These are phyloP conservation scores for Parthenolecanium corni DNA, from an alignment of 2,888 invertebrate species.

Conservation along the genomic window DNA sequence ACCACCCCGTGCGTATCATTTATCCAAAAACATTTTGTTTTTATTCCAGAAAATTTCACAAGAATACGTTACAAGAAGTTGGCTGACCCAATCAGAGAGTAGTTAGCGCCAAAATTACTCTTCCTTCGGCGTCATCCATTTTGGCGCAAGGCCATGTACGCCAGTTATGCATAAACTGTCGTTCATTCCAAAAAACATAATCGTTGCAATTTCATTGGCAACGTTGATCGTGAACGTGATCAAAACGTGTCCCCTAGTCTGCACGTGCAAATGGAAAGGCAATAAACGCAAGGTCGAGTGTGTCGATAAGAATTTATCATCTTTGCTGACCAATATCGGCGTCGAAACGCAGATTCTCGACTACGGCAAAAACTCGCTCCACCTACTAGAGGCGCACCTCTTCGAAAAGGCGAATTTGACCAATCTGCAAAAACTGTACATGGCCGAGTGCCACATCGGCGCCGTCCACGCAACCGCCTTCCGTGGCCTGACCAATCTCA, in stretches of 20 bases:
- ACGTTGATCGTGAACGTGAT: constrained; percentile 16
- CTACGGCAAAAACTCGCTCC: constrained; percentile 67
- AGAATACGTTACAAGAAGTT: too few species aligned
- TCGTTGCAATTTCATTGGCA: constrained; percentile 21
- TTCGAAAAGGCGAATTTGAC: constrained; percentile 66
- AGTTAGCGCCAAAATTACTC: too few species aligned
- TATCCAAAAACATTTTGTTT: too few species aligned
- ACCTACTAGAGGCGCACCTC: constrained; percentile 58
- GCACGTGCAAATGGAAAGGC: constrained; percentile 32
- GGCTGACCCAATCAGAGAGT: too few species aligned
- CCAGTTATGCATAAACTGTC: constrained; percentile 25
- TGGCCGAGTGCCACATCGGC: constrained; percentile 64
- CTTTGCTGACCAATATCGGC: constrained; percentile 67
- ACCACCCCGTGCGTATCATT: too few species aligned
- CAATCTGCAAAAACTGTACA: constrained; percentile 75
- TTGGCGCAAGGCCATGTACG: constrained; percentile 6
- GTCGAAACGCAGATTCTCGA: constrained; percentile 78
- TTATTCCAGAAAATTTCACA: too few species aligned
- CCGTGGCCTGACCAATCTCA: constrained; percentile 70
- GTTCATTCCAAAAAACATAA: constrained; percentile 17
- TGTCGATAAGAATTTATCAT: constrained; percentile 59
- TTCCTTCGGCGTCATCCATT: too few species aligned
- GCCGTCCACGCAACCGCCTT: constrained; percentile 70
- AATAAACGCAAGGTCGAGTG: constrained; percentile 73
- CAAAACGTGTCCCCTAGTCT: constrained; percentile 28